A percentile compares a stretch with the other conserved stretches of the same genome.
Evolutionary conservation across 2,113 vertebrate species (phyloP).

Genomic region (Symphodus melops): DNA sequence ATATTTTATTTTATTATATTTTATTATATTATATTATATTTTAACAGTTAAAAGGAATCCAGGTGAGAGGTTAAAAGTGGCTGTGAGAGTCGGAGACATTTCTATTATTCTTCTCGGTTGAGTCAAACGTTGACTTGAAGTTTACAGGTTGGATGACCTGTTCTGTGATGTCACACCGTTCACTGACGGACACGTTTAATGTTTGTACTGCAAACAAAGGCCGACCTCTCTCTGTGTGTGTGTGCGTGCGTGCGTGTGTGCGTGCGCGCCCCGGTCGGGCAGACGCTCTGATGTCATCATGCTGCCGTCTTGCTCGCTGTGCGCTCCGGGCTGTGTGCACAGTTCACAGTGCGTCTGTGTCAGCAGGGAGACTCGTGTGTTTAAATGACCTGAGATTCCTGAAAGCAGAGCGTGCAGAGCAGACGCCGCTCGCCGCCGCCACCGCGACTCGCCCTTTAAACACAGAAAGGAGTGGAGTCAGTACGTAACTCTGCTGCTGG

Average conservation of each 20-base stretch:
- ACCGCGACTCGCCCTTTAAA: no score
- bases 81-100: neutral
- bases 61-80: neutral
- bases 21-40: no score
- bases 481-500: neutral
- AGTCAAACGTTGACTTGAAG: neutral
- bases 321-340: neutral
- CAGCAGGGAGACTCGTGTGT: slow-evolving; percentile 39
- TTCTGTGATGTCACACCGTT: neutral
- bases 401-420: neutral
- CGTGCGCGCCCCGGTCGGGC: no score
- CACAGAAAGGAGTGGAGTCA: neutral
- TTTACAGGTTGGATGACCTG: neutral
- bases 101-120: neutral
- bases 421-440: no score
- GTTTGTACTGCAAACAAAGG: slow-evolving; percentile 44
- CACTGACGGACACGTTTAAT: neutral
- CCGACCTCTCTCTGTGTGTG: no score
- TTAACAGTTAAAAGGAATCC: no score
- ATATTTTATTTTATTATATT: no score
- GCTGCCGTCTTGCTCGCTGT: slow-evolving; percentile 16
- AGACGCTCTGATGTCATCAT: slow-evolving; percentile 56
- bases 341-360: slow-evolving; percentile 7
- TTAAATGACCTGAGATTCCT: slow-evolving; percentile 20
- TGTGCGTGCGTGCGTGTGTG: no score